Evolutionary conservation across 2,888 invertebrate genomes (phyloP).

Genomic region (Leptodirus hochenwartii): DNA sequence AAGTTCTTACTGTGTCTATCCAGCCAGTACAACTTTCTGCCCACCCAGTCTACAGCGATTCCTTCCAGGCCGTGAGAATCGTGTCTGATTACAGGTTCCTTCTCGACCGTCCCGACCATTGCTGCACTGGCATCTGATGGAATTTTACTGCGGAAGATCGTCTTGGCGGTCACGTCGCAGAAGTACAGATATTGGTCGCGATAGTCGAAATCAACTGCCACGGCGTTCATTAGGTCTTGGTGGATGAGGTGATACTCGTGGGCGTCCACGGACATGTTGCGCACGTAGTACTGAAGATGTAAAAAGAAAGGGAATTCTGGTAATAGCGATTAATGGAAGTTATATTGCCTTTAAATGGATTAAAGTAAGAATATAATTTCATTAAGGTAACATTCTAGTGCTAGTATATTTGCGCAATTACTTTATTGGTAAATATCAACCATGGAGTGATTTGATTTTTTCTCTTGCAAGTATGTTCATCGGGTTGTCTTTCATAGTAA

Average conservation of each 20-base stretch:
- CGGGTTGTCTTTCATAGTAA: constrained; percentile 70
- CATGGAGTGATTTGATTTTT: constrained; percentile 66
- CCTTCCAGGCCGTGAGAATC: constrained; percentile 96
- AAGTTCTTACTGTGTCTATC: constrained; percentile 89
- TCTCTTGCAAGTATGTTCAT: constrained; percentile 82
- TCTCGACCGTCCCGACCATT: constrained; percentile 46
- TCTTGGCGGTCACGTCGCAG: constrained; percentile 91
- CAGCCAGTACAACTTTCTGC: constrained; percentile 89
- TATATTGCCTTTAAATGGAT: too few relatives aligned
- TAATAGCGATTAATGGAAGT: too few relatives aligned
- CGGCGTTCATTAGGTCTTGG: constrained; percentile 91
- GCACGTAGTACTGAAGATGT: constrained; percentile 95
- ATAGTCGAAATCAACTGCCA: constrained; percentile 87
- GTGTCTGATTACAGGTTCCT: constrained; percentile 74
- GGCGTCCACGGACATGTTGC: constrained; percentile 89
- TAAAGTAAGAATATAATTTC: too few relatives aligned
- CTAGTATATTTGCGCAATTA: too few relatives aligned
- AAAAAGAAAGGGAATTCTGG: too few relatives aligned
- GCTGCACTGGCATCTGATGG: too few relatives aligned
- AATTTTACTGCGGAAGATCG: constrained; percentile 63
- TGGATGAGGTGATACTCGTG: constrained; percentile 69
- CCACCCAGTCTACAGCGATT: constrained; percentile 92
- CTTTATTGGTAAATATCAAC: constrained; percentile 89
- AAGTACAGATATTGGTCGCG: constrained; percentile 76
- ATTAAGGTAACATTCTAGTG: too few relatives aligned